These are phyloP conservation scores for Rhinolophus ferrumequinum DNA, from an alignment of 2,113 vertebrate genomes.

Conservation along the genomic window DNA sequence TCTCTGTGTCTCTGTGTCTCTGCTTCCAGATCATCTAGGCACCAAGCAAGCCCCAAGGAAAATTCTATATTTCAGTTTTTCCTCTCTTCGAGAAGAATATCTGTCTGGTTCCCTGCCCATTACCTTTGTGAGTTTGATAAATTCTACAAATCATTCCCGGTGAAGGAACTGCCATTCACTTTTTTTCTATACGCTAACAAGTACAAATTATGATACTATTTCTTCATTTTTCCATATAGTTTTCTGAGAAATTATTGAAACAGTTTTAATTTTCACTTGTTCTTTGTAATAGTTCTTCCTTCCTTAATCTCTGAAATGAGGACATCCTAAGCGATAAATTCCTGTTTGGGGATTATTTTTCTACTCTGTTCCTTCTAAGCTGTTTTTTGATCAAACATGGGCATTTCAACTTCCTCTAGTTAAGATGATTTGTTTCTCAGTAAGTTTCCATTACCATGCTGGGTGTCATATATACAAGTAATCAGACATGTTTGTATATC, in stretches of 20 bases:
- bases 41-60: background rate
- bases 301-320: background rate
- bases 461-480: background rate
- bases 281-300: background rate
- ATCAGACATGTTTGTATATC: background rate
- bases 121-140: background rate
- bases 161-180: background rate
- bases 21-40: background rate
- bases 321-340: background rate
- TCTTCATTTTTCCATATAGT: background rate
- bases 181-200: background rate
- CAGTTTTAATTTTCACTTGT: background rate
- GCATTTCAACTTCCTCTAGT: background rate
- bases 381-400: background rate
- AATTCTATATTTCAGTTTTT: background rate
- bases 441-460: background rate
- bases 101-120: background rate
- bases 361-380: background rate
- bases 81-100: background rate
- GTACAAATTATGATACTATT: background rate
- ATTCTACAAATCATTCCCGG: background rate
- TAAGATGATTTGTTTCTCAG: background rate
- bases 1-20: background rate
- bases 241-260: background rate
- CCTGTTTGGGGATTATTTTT: background rate